Percentiles rank a stretch among this genome's conserved stretches.
These are phyloP conservation scores for Tetanocera ferruginea DNA, from an alignment of 2,888 invertebrate genomes.

Conservation along the genomic window DNA sequence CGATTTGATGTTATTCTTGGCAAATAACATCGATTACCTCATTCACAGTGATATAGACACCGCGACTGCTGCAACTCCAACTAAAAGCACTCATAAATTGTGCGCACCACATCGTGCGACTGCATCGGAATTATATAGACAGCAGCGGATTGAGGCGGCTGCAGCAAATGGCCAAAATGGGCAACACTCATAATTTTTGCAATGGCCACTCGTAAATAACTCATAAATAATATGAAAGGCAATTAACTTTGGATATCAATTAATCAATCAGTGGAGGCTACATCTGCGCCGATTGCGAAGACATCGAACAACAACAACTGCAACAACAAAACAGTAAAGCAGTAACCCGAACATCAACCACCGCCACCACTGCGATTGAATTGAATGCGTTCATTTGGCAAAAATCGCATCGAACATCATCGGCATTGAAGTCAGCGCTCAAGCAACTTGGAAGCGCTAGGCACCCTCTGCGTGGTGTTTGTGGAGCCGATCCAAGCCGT, in stretches of 20 bases:
- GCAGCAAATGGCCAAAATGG: slow-evolving; percentile 16
- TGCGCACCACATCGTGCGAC: slow-evolving; percentile 1
- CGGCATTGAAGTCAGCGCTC: slow-evolving; percentile 5
- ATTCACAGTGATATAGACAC: too few relatives aligned
- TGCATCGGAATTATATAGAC: background rate
- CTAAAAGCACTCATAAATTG: slow-evolving; percentile 23
- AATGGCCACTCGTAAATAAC: slow-evolving; percentile 52
- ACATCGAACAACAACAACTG: slow-evolving; percentile 1
- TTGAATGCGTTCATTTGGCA: background rate
- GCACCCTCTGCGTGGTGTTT: slow-evolving; percentile 4
- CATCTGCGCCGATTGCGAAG: slow-evolving; percentile 48
- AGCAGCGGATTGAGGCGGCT: background rate
- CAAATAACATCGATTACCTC: background rate
- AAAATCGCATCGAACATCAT: background rate
- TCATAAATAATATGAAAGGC: slow-evolving; percentile 61
- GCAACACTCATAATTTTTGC: slow-evolving; percentile 33
- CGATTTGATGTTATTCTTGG: background rate
- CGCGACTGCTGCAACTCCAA: background rate
- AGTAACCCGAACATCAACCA: background rate
- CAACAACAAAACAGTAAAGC: background rate
- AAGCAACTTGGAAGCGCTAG: slow-evolving; percentile 45
- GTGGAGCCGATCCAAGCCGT: slow-evolving; percentile 8
- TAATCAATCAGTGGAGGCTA: slow-evolving; percentile 59
- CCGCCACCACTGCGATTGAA: background rate
- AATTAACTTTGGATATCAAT: slow-evolving; percentile 64